These are phyloP conservation scores for Brevimyrus niger DNA, from an alignment of 2,113 vertebrate species.

Conservation along the genomic window DNA sequence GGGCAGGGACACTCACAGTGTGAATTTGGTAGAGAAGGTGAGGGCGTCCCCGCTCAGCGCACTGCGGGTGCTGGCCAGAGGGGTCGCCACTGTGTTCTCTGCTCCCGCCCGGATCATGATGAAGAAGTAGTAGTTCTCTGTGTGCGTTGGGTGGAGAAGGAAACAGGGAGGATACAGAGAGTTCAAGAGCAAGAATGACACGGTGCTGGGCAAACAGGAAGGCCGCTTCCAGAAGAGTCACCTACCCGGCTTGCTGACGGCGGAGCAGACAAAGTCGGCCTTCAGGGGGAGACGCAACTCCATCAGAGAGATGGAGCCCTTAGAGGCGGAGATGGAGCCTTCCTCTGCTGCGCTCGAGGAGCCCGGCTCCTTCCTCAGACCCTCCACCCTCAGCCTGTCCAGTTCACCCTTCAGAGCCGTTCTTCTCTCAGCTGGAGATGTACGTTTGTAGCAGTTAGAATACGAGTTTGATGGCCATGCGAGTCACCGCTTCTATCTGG, in stretches of 20 bases:
- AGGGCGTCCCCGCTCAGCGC: conserved; percentile 85
- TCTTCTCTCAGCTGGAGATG: conserved; percentile 73
- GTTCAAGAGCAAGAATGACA: not conserved
- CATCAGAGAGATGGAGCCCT: conserved; percentile 76
- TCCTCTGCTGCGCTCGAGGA: conserved; percentile 27
- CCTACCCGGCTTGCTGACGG: conserved; percentile 77
- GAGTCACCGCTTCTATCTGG: not conserved
- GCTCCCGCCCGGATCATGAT: conserved; percentile 78
- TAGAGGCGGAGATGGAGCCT: conserved; percentile 60
- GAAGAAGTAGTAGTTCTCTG: conserved; percentile 84
- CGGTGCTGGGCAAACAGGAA: not conserved
- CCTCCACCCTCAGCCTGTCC: conserved; percentile 72
- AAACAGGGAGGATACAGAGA: not conserved
- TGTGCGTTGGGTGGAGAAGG: conserved; percentile 40
- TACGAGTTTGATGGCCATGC: not conserved
- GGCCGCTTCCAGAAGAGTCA: too few species aligned
- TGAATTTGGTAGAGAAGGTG: conserved; percentile 77
- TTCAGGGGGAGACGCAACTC: conserved; percentile 89
- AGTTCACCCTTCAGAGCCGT: conserved; percentile 72
- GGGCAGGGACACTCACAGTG: conserved; percentile 63
- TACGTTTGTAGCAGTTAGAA: not conserved
- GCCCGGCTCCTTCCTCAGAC: conserved; percentile 52
- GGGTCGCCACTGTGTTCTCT: conserved; percentile 81
- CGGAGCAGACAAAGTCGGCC: conserved; percentile 87
- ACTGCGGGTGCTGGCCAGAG: conserved; percentile 69